These are phyloP conservation scores for Lydus trimaculatus DNA, from an alignment of 2,888 invertebrate species.

Conservation along the genomic window DNA sequence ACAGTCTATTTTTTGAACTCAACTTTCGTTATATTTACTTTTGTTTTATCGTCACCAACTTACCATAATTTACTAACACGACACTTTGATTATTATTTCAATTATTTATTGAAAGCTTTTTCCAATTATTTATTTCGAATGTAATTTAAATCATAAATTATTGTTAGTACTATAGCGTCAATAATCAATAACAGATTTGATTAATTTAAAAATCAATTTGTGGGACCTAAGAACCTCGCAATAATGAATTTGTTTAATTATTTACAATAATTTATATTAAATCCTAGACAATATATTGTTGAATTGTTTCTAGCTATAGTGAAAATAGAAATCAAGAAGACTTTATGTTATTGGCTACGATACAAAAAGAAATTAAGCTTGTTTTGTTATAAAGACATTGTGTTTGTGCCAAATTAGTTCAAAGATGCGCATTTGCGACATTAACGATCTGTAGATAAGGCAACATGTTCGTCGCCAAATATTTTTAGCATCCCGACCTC, in stretches of 20 bases:
- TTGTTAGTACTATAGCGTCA: neutral
- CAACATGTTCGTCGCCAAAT: constrained; percentile 26
- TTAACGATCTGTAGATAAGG: constrained; percentile 39
- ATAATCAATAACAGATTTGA: neutral
- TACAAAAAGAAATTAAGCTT: constrained; percentile 24
- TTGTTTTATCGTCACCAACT: constrained; percentile 28
- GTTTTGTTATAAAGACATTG: constrained; percentile 35
- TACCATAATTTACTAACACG: constrained; percentile 28
- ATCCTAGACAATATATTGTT: neutral
- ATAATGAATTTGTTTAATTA: neutral
- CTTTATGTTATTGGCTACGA: constrained; percentile 4
- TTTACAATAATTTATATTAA: neutral
- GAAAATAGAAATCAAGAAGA: neutral
- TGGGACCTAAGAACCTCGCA: neutral
- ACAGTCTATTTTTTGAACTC: constrained; percentile 32
- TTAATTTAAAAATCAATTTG: neutral
- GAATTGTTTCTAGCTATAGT: neutral
- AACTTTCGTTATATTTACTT: constrained; percentile 31
- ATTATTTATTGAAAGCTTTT: constrained; percentile 20
- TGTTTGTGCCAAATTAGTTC: constrained; percentile 46
- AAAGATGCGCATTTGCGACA: constrained; percentile 44
- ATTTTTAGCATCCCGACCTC: constrained; percentile 18
- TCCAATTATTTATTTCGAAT: constrained; percentile 14
- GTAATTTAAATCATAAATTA: neutral
- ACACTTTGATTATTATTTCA: constrained; percentile 21